Evolutionary conservation across 2,113 vertebrate species (phyloP).

Genomic region (Cnemophilus loriae): DNA sequence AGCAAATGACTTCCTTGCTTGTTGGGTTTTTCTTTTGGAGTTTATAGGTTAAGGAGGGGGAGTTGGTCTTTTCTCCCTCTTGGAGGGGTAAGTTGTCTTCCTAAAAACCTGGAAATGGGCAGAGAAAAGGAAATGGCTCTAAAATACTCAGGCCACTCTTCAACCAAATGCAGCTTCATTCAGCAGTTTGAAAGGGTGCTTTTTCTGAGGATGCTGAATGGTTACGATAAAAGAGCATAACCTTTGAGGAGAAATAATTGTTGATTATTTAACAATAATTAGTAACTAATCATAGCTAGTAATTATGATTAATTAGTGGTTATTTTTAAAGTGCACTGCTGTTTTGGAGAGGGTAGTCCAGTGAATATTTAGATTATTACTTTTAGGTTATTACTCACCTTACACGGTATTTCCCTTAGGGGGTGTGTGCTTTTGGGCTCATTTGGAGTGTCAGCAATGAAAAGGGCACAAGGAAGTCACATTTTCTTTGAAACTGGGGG

Average conservation of each 20-base stretch:
- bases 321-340: neutral
- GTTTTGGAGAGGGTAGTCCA: neutral
- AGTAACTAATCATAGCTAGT: neutral
- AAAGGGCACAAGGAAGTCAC: neutral
- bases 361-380: neutral
- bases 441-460: neutral
- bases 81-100: neutral
- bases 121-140: neutral
- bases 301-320: neutral
- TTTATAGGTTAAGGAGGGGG: neutral
- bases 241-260: neutral
- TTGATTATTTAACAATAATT: neutral
- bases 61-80: neutral
- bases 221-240: neutral
- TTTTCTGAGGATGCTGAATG: neutral
- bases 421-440: neutral
- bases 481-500: neutral
- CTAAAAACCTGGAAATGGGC: neutral
- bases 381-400: neutral
- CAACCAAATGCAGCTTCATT: neutral
- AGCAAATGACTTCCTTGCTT: neutral
- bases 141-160: neutral
- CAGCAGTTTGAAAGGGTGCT: neutral
- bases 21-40: neutral
- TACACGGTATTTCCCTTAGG: neutral